Evolutionary conservation across 2,113 vertebrate species (phyloP), one percentile per base, ranked within the genome.

Genomic region (Mustelus asterias): DNA sequence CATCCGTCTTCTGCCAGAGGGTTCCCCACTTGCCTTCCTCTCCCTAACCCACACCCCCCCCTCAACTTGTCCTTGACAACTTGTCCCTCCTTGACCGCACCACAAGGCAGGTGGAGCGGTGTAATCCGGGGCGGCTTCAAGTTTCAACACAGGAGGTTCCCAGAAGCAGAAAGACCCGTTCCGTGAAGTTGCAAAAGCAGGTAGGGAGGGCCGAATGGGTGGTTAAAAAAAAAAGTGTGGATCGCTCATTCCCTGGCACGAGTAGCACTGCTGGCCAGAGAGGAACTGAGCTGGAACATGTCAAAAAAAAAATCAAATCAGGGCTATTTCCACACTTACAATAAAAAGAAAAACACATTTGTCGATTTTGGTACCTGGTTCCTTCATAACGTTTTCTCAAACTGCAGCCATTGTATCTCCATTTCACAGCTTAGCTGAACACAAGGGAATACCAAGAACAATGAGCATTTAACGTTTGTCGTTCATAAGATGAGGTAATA

Each of bases 241-340:
- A 37, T 20, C 7, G 16, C n/a, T 41, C 60, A 93, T 67, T 37
- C 9, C 60, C 89, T 3, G 29, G 29, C 14, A 60, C 4, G 1
- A 6, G 29, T 33, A 54, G 16, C 26, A 60, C 58, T 24, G 4
- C 26, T 65, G 20, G 60, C 37, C 11, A 8, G n/a, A 65, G 33
- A 67, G 60, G 60, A 65, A 65, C 89, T 37, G 14, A 65, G 60
- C 60, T 22, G 18, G 63, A 37, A 10, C 11, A 29, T 58, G 18
- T 37, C 33, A 14, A 63, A 54, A 4, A 54, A 4, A 54, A 54
- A 63, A 92, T 65, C 58, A 93, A 37, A 93, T 22, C 22, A 37
- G 89, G 33, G 63, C 89, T 33, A 29, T 90, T 90, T 92, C 65
- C 89, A 93, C 89, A 67, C 65, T 65, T 93, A 58, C 13, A 88